Evolutionary conservation across 1,140 invertebrate species (phyloP), one percentile per base, ranked within the genome.

Genomic region (Phortica variegata): DNA sequence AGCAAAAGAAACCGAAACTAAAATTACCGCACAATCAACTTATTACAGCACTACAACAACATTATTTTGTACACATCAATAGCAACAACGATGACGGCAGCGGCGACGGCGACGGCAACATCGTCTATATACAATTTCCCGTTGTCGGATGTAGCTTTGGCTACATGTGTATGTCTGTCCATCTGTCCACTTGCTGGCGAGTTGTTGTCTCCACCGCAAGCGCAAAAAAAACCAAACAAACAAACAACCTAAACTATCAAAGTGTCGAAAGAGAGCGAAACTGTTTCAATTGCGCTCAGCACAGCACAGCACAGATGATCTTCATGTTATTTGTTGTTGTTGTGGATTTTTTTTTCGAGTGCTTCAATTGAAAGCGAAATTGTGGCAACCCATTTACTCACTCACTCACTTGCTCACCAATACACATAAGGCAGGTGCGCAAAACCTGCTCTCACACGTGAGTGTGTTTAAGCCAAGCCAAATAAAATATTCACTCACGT

Each of bases 1-100:
- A 52, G 60, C 65, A 69, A 69, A 65, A 70, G 65, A 69, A 69
- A 69, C 65, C 47, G 52, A 69, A 69, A 20, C 31, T 32, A 34
- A 53, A 53, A 73, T 73, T 73, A 73, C 70, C 60, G 70, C 70
- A 73, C 70, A 73, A 70, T 73, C 65, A 66, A 68, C 65, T 58
- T 73, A 73, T 73, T 73, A 73, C 70, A 49, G 65, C 60, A 69
- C 65, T 33, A 47, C 36, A 45, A 44, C 16, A 16, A 13, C 12
- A 36, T 7, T 8, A 31, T 8, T 8, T 31, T 8, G n/a, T 8
- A 31, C n/a, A 31, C 7, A 31, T 31, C 7, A 31, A 36, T 21
- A 31, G 13, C 18, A 44, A 52, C 33, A 29, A 36, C 4, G 31
- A 42, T 17, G 33, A 26, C 31, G 18, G 56, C 48, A 53, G 32